These are phyloP conservation scores for Pangasianodon hypophthalmus DNA, from an alignment of 2,113 vertebrate species.

Conservation along the genomic window DNA sequence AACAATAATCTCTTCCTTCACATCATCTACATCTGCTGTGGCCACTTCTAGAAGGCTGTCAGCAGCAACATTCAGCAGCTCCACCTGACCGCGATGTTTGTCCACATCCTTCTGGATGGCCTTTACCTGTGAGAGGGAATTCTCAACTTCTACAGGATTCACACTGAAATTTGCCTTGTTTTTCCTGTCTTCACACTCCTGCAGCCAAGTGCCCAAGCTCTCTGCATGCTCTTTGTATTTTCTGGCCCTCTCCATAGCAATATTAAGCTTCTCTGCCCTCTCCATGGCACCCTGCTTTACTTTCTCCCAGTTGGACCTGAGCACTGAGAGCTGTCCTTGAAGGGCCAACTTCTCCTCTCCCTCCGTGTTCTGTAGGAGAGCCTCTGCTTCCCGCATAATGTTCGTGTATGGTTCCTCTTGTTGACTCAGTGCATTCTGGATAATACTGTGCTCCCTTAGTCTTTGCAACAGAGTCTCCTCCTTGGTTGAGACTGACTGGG, in stretches of 20 bases:
- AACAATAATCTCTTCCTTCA: slow-evolving; percentile 77
- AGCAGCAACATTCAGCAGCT: slow-evolving; percentile 81
- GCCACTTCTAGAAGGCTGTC: slow-evolving; percentile 82
- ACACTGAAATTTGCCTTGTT: slow-evolving; percentile 74
- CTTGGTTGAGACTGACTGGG: slow-evolving; percentile 78
- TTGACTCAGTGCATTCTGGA: slow-evolving; percentile 72
- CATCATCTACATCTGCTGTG: slow-evolving; percentile 78
- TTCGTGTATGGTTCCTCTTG: slow-evolving; percentile 80
- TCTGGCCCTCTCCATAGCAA: slow-evolving; percentile 81
- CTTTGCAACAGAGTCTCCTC: slow-evolving; percentile 77
- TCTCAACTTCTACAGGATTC: slow-evolving; percentile 78
- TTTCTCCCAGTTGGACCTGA: slow-evolving; percentile 86
- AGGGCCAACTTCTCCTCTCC: slow-evolving; percentile 85
- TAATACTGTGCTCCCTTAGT: slow-evolving; percentile 80
- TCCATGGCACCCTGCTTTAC: slow-evolving; percentile 80
- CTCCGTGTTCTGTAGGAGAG: slow-evolving; percentile 85
- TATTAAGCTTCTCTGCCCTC: slow-evolving; percentile 78
- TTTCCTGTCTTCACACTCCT: slow-evolving; percentile 79
- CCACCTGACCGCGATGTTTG: slow-evolving; percentile 86
- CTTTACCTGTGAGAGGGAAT: slow-evolving; percentile 79
- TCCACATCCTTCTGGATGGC: slow-evolving; percentile 90
- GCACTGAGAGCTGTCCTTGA: slow-evolving; percentile 81
- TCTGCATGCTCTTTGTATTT: slow-evolving; percentile 84
- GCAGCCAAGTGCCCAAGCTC: slow-evolving; percentile 82
- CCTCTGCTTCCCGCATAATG: slow-evolving; percentile 85